These are phyloP conservation scores for Halcyon chelicuti DNA, from an alignment of 2,797 vertebrate genomes.

Conservation along the genomic window DNA sequence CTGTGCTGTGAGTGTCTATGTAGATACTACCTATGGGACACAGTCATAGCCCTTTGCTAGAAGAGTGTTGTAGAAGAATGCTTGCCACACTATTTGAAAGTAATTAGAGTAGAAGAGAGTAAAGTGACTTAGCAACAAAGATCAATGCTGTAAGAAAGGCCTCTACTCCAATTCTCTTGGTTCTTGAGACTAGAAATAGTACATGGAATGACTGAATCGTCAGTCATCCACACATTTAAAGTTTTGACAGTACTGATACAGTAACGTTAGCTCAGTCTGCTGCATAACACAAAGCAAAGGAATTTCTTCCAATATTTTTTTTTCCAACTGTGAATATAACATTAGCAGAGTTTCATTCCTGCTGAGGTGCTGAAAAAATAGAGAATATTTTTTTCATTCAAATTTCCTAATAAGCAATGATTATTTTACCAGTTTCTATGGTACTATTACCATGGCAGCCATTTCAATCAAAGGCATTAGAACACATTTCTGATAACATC, in stretches of 20 bases:
- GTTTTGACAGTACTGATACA: background rate
- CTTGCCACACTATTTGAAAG: background rate
- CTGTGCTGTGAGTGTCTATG: background rate
- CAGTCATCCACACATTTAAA: background rate
- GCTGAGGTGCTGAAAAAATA: background rate
- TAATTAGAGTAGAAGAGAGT: background rate
- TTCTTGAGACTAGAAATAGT: background rate
- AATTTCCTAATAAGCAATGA: constrained; percentile 40
- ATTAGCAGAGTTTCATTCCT: background rate
- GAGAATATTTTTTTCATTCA: background rate
- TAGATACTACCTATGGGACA: background rate
- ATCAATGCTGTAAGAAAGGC: background rate
- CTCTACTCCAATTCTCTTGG: background rate
- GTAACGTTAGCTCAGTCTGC: background rate
- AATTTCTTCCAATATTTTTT: background rate
- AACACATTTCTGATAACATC: constrained; percentile 22
- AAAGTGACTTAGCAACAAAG: background rate
- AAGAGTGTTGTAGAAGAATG: background rate
- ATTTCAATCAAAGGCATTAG: constrained; percentile 45
- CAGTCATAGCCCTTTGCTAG: background rate
- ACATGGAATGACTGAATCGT: background rate
- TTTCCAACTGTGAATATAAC: background rate
- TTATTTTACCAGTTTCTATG: constrained; percentile 67
- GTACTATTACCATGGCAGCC: constrained; percentile 54
- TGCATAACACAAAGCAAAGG: background rate